Percentiles rank a stretch among this genome's conserved stretches.
These are phyloP conservation scores for Dufourea novaeangliae DNA, from an alignment of 1,140 invertebrate species.

Conservation along the genomic window DNA sequence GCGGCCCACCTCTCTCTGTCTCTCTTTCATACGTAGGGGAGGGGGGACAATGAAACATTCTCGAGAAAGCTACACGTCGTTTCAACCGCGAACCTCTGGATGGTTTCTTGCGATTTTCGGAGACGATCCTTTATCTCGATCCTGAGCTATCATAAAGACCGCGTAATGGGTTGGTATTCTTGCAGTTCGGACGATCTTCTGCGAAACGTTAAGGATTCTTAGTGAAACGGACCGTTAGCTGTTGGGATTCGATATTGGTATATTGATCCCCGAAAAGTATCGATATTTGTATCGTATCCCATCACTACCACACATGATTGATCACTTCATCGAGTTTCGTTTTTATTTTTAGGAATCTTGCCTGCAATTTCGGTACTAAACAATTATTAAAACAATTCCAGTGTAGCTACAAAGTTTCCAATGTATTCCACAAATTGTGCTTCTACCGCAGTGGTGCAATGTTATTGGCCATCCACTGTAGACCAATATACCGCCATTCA, in stretches of 20 bases:
- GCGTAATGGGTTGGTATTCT: background rate
- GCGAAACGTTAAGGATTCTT: background rate
- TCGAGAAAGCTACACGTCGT: background rate
- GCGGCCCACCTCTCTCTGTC: background rate
- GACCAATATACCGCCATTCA: background rate
- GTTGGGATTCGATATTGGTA: too few relatives aligned
- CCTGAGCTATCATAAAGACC: too few relatives aligned
- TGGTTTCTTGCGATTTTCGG: background rate
- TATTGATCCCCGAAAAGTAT: too few relatives aligned
- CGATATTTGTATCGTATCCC: too few relatives aligned
- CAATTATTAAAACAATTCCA: too few relatives aligned
- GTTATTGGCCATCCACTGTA: too few relatives aligned
- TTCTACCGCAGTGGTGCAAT: too few relatives aligned
- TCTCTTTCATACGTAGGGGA: background rate
- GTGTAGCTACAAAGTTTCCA: background rate
- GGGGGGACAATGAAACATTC: background rate
- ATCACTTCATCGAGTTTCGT: slow-evolving; percentile 39
- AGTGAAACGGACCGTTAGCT: too few relatives aligned
- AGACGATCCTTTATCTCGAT: background rate
- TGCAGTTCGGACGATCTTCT: background rate
- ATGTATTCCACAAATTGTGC: background rate
- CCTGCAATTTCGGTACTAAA: too few relatives aligned
- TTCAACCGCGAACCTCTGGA: background rate
- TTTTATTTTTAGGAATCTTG: too few relatives aligned
- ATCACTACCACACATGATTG: slow-evolving; percentile 46